Conservation (phyloP, 2,888 invertebrate species). For the Agrochola litura region DNA sequence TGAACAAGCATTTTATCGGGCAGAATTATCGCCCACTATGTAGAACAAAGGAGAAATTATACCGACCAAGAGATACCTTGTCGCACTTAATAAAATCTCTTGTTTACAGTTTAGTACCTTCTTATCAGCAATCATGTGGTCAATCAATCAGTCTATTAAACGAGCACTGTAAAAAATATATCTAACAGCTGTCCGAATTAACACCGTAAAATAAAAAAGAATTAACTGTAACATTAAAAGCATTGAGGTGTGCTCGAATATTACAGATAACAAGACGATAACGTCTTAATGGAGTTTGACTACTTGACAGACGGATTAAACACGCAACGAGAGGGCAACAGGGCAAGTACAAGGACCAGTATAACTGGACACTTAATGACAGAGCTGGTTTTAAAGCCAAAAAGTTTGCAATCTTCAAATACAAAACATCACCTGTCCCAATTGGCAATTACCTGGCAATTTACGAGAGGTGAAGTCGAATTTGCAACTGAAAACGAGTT, state of each 20-base stretch:
- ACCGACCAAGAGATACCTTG: slow-evolving; percentile 18
- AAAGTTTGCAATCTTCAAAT: background rate
- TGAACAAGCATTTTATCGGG: slow-evolving; percentile 46
- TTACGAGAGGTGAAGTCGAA: background rate
- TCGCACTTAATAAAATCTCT: slow-evolving; percentile 34
- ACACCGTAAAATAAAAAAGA: slow-evolving; percentile 52
- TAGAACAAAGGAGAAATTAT: slow-evolving; percentile 47
- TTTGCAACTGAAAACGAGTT: background rate
- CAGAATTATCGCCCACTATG: slow-evolving; percentile 32
- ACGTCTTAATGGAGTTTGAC: slow-evolving; percentile 75
- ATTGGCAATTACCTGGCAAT: too few relatives aligned
- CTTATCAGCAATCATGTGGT: slow-evolving; percentile 48
- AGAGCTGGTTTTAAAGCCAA: background rate
- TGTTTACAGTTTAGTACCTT: slow-evolving; percentile 42
- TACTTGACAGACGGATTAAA: slow-evolving; percentile 64
- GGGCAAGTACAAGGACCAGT: slow-evolving; percentile 23
- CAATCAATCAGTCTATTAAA: slow-evolving; percentile 62
- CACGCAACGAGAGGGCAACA: slow-evolving; percentile 52
- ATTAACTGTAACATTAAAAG: slow-evolving; percentile 67
- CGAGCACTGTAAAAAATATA: slow-evolving; percentile 44
- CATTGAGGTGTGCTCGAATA: slow-evolving; percentile 72
- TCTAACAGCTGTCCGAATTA: slow-evolving; percentile 55
- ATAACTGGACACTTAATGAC: background rate
- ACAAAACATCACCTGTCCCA: background rate
- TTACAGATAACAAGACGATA: slow-evolving; percentile 74